Percentiles rank a stretch among this genome's conserved stretches.
Evolutionary conservation across 23 tunicate species (phyloP).

Genomic region (Halocynthia roretzi): DNA sequence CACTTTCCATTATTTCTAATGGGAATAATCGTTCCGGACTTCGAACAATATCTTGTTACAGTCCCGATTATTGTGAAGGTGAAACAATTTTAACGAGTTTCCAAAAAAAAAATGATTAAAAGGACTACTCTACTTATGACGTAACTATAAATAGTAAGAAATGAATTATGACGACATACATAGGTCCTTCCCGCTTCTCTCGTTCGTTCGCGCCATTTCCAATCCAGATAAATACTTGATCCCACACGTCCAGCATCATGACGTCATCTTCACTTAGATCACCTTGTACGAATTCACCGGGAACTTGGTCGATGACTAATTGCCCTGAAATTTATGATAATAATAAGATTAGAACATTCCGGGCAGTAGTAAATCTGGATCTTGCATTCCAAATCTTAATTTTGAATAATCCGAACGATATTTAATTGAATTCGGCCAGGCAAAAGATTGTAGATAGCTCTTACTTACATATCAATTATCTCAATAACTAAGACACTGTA

Average conservation of each 20-base stretch:
- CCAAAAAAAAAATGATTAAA: background rate
- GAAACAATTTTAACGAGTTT: too few species aligned
- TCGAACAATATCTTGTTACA: too few species aligned
- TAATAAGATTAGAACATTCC: background rate
- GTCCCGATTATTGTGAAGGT: too few species aligned
- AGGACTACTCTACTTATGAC: background rate
- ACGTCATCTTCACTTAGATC: constrained; percentile 95
- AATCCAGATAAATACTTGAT: constrained; percentile 87
- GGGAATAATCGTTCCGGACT: too few species aligned
- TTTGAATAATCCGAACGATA: too few species aligned
- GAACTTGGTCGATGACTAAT: constrained; percentile 80
- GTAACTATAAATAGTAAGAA: background rate
- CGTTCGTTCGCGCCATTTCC: constrained; percentile 91
- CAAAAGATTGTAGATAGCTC: too few species aligned
- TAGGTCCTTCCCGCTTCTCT: constrained; percentile 70
- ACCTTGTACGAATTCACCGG: constrained; percentile 90
- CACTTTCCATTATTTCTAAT: too few species aligned
- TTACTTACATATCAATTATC: too few species aligned
- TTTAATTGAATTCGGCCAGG: too few species aligned
- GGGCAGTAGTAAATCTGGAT: too few species aligned
- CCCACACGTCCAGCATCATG: constrained; percentile 97
- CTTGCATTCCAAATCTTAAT: too few species aligned
- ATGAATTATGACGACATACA: constrained; percentile 34
- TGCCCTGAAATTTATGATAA: constrained; percentile 28
- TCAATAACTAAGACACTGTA: too few species aligned